Conservation (phyloP, 2,888 invertebrate genomes). For the Drosophila subquinaria region DNA sequence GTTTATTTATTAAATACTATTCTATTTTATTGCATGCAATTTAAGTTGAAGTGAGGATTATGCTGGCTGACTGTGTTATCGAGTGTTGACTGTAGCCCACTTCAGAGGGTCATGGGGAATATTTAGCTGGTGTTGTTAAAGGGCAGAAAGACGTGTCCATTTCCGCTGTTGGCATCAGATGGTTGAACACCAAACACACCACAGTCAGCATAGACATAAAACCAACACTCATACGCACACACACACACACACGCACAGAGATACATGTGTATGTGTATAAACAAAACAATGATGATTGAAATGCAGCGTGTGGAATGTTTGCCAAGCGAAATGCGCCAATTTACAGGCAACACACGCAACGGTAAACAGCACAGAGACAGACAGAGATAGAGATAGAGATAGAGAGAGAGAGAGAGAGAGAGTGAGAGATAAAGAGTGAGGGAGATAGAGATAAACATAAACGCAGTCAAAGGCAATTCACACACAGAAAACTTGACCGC, state of each 20-base stretch:
- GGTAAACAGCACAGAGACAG: constrained; percentile 39
- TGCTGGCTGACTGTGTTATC: neutral
- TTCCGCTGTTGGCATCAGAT: constrained; percentile 60
- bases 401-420: neutral
- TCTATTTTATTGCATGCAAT: neutral
- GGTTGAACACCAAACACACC: constrained; percentile 27
- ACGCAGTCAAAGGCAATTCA: constrained; percentile 14
- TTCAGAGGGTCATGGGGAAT: constrained; percentile 24
- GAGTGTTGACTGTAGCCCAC: constrained; percentile 12
- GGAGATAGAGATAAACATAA: constrained; percentile 11
- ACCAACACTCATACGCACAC: constrained; percentile 17
- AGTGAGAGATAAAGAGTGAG: neutral
- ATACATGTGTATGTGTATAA: constrained; percentile 13
- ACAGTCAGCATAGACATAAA: constrained; percentile 35
- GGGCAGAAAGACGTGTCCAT: constrained; percentile 47
- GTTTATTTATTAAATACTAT: neutral
- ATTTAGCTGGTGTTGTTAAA: constrained; percentile 26
- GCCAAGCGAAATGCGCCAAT: constrained; percentile 60
- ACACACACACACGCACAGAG: constrained; percentile 1
- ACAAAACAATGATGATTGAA: constrained; percentile 68
- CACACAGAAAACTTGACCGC: constrained; percentile 41
- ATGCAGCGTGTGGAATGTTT: constrained; percentile 64
- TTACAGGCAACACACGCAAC: constrained; percentile 64
- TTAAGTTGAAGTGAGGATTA: neutral
- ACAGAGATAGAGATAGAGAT: neutral